Conservation (phyloP, 2,888 invertebrate genomes). For the Liposcelis brunnea region DNA sequence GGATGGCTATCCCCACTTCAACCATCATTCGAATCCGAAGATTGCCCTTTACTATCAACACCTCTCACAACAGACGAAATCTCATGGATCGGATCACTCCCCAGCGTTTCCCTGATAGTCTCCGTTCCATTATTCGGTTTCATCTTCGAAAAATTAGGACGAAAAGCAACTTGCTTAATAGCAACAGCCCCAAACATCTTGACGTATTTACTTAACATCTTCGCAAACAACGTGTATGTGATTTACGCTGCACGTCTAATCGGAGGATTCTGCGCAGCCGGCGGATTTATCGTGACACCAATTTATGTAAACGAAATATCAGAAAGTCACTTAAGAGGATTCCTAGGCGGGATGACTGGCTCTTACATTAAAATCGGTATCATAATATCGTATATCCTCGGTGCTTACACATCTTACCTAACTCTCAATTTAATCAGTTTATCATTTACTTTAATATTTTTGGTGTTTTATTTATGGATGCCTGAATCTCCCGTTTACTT, state of each 20-base stretch:
- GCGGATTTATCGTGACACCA: constrained; percentile 33
- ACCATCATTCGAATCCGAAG: constrained; percentile 26
- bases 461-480: constrained; percentile 30
- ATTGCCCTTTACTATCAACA: constrained; percentile 25
- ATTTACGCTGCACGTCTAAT: constrained; percentile 34
- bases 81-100: constrained; percentile 34
- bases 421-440: constrained; percentile 32
- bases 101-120: constrained; percentile 33
- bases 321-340: constrained; percentile 33
- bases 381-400: constrained; percentile 30
- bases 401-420: constrained; percentile 30
- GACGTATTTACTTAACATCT: constrained; percentile 36
- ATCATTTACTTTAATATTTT: constrained; percentile 28
- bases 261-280: constrained; percentile 36
- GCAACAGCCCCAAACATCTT: constrained; percentile 33
- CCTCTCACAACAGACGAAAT: constrained; percentile 30
- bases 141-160: constrained; percentile 30
- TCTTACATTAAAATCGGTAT: constrained; percentile 32
- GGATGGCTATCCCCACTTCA: constrained; percentile 40
- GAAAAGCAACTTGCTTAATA: constrained; percentile 32
- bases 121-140: constrained; percentile 28
- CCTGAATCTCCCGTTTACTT: constrained; percentile 40
- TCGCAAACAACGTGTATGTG: constrained; percentile 27
- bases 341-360: constrained; percentile 36
- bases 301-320: constrained; percentile 42